Percentiles rank a stretch among this genome's conserved stretches.
Conservation (phyloP, 2,888 invertebrate species). For the Tetragonula carbonaria region DNA sequence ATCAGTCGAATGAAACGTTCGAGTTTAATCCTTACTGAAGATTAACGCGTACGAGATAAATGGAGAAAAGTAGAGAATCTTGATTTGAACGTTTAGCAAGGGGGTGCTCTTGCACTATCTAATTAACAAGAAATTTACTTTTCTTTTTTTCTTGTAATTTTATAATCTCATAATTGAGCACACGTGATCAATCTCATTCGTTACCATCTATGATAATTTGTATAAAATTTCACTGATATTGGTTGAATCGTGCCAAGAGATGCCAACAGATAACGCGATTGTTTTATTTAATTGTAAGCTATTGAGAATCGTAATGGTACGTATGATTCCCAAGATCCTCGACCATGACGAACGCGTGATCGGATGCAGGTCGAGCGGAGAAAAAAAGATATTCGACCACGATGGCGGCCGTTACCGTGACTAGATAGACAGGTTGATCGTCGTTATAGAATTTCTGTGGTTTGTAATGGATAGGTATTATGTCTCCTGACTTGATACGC, state of each 20-base stretch:
- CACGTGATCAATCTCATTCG: not conserved
- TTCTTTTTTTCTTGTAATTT: no score
- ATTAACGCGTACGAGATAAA: not conserved
- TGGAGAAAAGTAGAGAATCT: not conserved
- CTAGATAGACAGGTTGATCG: constrained; percentile 64
- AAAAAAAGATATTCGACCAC: constrained; percentile 28
- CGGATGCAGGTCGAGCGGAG: not conserved
- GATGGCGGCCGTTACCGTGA: constrained; percentile 27
- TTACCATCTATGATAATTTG: not conserved
- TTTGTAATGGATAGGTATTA: constrained; percentile 75
- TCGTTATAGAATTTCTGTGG: constrained; percentile 76
- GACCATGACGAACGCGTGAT: constrained; percentile 5
- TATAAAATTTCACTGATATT: constrained; percentile 3
- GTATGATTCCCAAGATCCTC: not conserved
- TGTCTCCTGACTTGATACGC: constrained; percentile 65
- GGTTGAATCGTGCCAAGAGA: not conserved
- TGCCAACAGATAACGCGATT: not conserved
- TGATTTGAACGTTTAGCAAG: not conserved
- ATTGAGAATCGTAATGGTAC: not conserved
- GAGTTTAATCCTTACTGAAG: not conserved
- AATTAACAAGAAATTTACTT: not conserved
- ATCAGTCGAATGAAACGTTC: not conserved
- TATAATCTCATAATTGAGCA: no score
- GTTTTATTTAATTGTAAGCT: not conserved
- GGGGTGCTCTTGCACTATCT: not conserved